Evolutionary conservation across 2,113 vertebrate species (phyloP).

Genomic region (Galbula dea): DNA sequence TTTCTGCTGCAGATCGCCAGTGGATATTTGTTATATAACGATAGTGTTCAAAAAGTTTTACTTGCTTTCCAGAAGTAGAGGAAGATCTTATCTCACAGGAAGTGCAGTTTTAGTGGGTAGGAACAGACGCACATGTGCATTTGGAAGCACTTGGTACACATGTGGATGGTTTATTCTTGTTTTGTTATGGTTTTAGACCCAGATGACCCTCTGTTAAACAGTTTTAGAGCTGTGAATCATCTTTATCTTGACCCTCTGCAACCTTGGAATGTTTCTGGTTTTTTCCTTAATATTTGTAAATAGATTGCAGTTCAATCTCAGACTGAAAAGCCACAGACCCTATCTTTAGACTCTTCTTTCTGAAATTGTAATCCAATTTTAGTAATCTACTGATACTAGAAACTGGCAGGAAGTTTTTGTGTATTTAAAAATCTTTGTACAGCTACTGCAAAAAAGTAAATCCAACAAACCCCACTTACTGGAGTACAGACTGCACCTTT

Average conservation of each 20-base stretch:
- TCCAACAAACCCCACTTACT: no score
- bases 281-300: not conserved
- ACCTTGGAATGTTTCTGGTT: not conserved
- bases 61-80: not conserved
- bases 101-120: not conserved
- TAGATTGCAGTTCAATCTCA: not conserved
- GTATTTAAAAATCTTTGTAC: not conserved
- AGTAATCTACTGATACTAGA: not conserved
- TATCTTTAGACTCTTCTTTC: not conserved
- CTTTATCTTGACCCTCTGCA: not conserved
- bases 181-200: not conserved
- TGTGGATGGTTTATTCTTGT: not conserved
- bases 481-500: not conserved
- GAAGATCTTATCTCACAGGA: not conserved
- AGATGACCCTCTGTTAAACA: not conserved
- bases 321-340: not conserved
- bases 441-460: not conserved
- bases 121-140: not conserved
- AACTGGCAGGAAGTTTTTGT: accelerated
- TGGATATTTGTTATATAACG: accelerated
- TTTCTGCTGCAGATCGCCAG: no score
- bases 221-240: not conserved
- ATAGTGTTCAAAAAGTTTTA: not conserved
- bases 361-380: not conserved
- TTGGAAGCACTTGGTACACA: accelerated